phyloP scores from a whole-genome alignment of 2,888 invertebrate genomes.

The Cryptocephalus moraei region DNA sequence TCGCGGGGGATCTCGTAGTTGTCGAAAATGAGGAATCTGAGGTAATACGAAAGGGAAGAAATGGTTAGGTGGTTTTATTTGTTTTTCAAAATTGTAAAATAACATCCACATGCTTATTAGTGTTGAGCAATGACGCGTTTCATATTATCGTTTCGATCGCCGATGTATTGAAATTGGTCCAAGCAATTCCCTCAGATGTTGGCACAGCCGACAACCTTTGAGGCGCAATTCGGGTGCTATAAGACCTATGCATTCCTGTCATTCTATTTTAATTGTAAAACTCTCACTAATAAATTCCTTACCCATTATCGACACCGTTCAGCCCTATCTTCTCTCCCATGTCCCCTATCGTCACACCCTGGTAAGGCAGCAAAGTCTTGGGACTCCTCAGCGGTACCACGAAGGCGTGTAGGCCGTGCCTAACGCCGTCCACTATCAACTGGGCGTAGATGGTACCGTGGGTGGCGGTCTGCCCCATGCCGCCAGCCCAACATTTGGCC shows the following conservation, averaged over 20 bases:
- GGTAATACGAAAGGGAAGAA: constrained; percentile 4
- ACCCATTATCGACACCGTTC: constrained; percentile 93
- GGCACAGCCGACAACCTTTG: no score
- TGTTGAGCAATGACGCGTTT: no score
- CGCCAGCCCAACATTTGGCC: constrained; percentile 78
- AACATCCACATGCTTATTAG: no score
- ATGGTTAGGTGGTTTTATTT: no score
- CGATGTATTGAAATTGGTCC: no score
- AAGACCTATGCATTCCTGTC: no score
- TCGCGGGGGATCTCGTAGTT: constrained; percentile 72
- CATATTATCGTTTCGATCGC: no score
- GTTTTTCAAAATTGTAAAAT: no score
- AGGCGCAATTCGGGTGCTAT: no score
- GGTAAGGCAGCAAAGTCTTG: constrained; percentile 56
- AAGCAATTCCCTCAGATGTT: no score
- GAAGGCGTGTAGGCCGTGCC: constrained; percentile 82
- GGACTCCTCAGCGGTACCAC: constrained; percentile 75
- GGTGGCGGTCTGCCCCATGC: constrained; percentile 69
- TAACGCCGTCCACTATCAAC: constrained; percentile 63
- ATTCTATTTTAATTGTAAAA: no score
- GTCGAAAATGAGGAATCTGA: constrained; percentile 63
- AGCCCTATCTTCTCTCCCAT: constrained; percentile 87
- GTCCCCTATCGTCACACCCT: constrained; percentile 82
- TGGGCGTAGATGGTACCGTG: constrained; percentile 85
- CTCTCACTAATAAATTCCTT: constrained; percentile 10